Conservation (phyloP, 1,140 invertebrate species). For the Drosophila sechellia region DNA sequence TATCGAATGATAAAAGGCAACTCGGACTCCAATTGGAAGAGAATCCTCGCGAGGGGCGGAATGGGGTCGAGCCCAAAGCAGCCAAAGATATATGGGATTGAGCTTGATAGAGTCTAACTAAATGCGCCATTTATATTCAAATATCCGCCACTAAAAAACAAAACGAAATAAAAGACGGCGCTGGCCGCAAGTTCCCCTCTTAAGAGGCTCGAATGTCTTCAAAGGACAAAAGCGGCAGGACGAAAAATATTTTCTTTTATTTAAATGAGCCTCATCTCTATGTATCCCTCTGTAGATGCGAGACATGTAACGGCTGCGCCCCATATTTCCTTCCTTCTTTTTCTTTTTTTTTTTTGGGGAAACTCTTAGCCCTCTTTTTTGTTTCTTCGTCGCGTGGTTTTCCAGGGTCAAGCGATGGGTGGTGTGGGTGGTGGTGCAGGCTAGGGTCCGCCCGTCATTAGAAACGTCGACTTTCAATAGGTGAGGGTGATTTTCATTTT, state of each 20-base stretch:
- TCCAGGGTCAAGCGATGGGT: slow-evolving; percentile 27
- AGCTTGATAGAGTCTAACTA: slow-evolving; percentile 82
- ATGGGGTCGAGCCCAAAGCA: slow-evolving; percentile 68
- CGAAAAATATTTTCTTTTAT: slow-evolving; percentile 78
- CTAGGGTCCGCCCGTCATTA: slow-evolving; percentile 47
- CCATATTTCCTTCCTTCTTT: slow-evolving; percentile 9
- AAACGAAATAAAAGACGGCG: slow-evolving; percentile 67
- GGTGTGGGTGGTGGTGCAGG: neutral
- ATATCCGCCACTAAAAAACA: slow-evolving; percentile 82
- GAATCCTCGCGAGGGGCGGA: slow-evolving; percentile 8
- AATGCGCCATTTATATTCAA: slow-evolving; percentile 82
- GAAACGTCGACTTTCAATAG: slow-evolving; percentile 73
- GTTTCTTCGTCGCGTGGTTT: slow-evolving; percentile 25
- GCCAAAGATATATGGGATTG: slow-evolving; percentile 77
- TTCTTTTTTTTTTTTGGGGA: neutral
- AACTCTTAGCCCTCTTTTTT: slow-evolving; percentile 6
- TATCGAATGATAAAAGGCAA: slow-evolving; percentile 59
- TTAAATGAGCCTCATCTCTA: slow-evolving; percentile 73
- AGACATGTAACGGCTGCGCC: slow-evolving; percentile 65
- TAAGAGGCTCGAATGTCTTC: slow-evolving; percentile 38
- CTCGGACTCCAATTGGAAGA: slow-evolving; percentile 35
- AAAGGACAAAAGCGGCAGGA: slow-evolving; percentile 57
- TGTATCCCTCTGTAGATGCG: slow-evolving; percentile 41
- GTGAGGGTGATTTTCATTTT: slow-evolving; percentile 31
- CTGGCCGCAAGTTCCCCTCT: slow-evolving; percentile 35